These are phyloP conservation scores for Glaucopsyche alexis DNA, from an alignment of 2,888 invertebrate species.

Conservation along the genomic window DNA sequence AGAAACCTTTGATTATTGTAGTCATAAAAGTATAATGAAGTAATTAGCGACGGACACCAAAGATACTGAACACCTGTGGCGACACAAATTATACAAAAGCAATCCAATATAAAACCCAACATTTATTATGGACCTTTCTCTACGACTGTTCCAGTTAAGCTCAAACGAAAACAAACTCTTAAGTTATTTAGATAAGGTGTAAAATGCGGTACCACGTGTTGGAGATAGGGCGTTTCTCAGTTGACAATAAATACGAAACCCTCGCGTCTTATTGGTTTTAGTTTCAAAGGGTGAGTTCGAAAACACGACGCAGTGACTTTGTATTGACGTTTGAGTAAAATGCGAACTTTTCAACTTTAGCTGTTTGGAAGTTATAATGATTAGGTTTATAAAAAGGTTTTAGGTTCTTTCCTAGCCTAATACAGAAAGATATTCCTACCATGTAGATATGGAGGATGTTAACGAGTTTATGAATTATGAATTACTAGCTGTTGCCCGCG, in stretches of 20 bases:
- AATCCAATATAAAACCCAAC: slow-evolving; percentile 47
- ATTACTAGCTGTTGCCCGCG: too few relatives aligned
- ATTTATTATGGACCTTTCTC: slow-evolving; percentile 59
- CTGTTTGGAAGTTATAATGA: neutral
- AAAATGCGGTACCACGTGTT: slow-evolving; percentile 41
- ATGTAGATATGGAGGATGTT: too few relatives aligned
- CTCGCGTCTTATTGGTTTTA: slow-evolving; percentile 77
- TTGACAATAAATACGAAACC: slow-evolving; percentile 55
- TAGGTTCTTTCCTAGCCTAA: too few relatives aligned
- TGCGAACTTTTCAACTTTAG: slow-evolving; percentile 28
- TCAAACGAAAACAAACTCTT: slow-evolving; percentile 43
- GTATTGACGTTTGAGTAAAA: slow-evolving; percentile 49
- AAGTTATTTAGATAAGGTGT: slow-evolving; percentile 36
- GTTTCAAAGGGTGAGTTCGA: slow-evolving; percentile 65
- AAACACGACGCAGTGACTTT: slow-evolving; percentile 61
- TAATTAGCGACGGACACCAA: slow-evolving; percentile 31
- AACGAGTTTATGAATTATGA: too few relatives aligned
- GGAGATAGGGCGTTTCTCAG: slow-evolving; percentile 62
- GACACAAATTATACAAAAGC: slow-evolving; percentile 44
- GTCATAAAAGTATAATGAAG: slow-evolving; percentile 1
- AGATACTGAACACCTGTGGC: slow-evolving; percentile 44
- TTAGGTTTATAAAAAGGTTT: neutral
- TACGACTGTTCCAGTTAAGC: slow-evolving; percentile 49
- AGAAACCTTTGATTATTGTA: neutral
- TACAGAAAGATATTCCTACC: too few relatives aligned